Percentiles rank a stretch among this genome's conserved stretches.
phyloP scores from a whole-genome alignment of 2,888 invertebrate species.

The Tetropium fuscum region DNA sequence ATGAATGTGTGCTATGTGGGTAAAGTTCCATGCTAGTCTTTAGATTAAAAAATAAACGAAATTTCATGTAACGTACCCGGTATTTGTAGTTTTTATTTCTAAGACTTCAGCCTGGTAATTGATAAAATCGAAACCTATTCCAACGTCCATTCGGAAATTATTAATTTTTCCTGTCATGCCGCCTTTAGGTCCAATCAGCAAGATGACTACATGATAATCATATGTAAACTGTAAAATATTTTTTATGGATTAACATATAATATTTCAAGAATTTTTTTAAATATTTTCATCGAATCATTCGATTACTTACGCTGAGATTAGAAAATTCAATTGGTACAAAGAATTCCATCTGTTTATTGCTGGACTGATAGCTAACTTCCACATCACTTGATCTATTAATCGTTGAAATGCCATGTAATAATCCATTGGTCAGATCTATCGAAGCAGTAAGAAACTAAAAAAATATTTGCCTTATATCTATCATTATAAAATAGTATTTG shows the following conservation, averaged over 20 bases:
- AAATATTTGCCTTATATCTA: too few relatives aligned
- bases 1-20: too few relatives aligned
- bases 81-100: constrained; percentile 1
- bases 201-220: constrained; percentile 9
- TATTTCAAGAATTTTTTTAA: too few relatives aligned
- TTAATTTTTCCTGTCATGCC: constrained; percentile 8
- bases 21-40: too few relatives aligned
- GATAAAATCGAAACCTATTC: constrained; percentile 2
- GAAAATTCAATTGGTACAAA: constrained; percentile 20
- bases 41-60: too few relatives aligned
- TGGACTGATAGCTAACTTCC: constrained; percentile 21
- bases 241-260: too few relatives aligned
- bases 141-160: constrained; percentile 8
- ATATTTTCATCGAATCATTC: too few relatives aligned
- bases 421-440: constrained; percentile 63
- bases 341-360: neutral
- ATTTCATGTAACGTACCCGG: constrained; percentile 18
- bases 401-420: constrained; percentile 67
- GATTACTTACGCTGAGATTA: constrained; percentile 19
- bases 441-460: constrained; percentile 7
- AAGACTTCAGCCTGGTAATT: constrained; percentile 6
- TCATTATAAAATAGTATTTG: too few relatives aligned
- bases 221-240: constrained; percentile 20
- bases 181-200: constrained; percentile 10
- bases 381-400: constrained; percentile 68